phyloP scores from a whole-genome alignment of 2,113 vertebrate species.

The Pteropus alecto region DNA sequence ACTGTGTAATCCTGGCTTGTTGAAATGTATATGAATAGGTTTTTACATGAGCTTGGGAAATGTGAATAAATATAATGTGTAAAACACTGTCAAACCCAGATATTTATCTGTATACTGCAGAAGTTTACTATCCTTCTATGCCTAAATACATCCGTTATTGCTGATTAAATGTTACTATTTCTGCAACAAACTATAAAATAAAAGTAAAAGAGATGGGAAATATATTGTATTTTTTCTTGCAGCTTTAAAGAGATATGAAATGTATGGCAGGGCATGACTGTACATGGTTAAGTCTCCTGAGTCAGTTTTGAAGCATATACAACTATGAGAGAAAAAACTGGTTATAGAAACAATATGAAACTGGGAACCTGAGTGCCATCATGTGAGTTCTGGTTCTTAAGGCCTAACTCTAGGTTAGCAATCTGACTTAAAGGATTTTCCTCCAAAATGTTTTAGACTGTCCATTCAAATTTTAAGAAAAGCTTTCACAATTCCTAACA shows the following conservation, averaged over 20 bases:
- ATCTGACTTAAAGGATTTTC: neutral
- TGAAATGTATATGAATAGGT: conserved; percentile 60
- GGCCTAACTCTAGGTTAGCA: neutral
- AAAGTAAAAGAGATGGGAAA: conserved; percentile 24
- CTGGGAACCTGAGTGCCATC: neutral
- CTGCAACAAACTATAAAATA: conserved; percentile 45
- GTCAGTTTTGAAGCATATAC: neutral
- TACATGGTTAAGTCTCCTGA: neutral
- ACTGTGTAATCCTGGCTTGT: conserved; percentile 61
- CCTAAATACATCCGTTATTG: conserved; percentile 59
- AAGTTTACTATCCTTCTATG: conserved; percentile 62
- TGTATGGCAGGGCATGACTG: neutral
- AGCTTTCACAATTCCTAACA: neutral
- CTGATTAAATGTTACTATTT: conserved; percentile 60
- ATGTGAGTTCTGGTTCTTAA: neutral
- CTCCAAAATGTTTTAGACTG: neutral
- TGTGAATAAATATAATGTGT: conserved; percentile 43
- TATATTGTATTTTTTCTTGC: neutral
- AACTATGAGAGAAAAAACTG: neutral
- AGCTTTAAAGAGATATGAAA: neutral
- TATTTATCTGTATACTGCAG: conserved; percentile 34
- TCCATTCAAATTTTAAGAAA: conserved; percentile 2
- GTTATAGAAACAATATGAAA: neutral
- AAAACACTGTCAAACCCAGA: conserved; percentile 48
- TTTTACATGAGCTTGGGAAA: conserved; percentile 58